These are phyloP conservation scores for Diplodus puntazzo DNA, from an alignment of 2,797 vertebrate species.

Conservation along the genomic window DNA sequence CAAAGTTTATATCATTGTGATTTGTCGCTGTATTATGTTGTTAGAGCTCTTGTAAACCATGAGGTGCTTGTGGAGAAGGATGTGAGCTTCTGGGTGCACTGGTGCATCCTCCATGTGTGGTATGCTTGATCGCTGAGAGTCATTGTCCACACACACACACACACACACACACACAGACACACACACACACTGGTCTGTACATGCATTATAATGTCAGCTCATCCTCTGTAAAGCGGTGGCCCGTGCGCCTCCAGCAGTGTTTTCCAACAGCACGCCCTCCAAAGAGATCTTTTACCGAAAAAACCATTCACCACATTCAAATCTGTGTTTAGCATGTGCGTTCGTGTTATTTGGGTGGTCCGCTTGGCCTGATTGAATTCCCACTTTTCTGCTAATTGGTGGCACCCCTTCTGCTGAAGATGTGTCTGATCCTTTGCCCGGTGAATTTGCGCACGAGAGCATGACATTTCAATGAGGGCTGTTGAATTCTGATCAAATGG, in stretches of 20 bases:
- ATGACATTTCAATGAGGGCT: slow-evolving; percentile 64
- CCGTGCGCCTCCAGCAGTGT: slow-evolving; percentile 68
- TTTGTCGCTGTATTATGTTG: slow-evolving; percentile 33
- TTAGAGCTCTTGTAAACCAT: slow-evolving; percentile 45
- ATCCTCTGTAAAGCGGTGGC: slow-evolving; percentile 68
- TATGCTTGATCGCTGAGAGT: slow-evolving; percentile 54
- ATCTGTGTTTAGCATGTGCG: slow-evolving; percentile 78
- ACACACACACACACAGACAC: slow-evolving; percentile 45
- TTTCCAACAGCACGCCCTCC: slow-evolving; percentile 54
- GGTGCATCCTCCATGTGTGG: slow-evolving; percentile 54
- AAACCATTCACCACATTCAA: slow-evolving; percentile 76
- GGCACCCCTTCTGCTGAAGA: slow-evolving; percentile 65
- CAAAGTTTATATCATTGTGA: slow-evolving; percentile 42
- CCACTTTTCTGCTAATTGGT: slow-evolving; percentile 71
- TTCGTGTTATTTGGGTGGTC: slow-evolving; percentile 78
- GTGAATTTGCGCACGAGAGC: slow-evolving; percentile 63
- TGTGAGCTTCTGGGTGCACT: slow-evolving; percentile 16
- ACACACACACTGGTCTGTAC: slow-evolving; percentile 64
- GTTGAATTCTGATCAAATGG: slow-evolving; percentile 61
- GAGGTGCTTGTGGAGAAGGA: slow-evolving; percentile 36
- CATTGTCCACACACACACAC: slow-evolving; percentile 20
- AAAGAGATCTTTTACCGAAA: slow-evolving; percentile 58
- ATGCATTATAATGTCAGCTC: slow-evolving; percentile 86
- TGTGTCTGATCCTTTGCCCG: slow-evolving; percentile 69
- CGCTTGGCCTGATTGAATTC: slow-evolving; percentile 66